phyloP scores from a whole-genome alignment of 2,797 vertebrate genomes.

The Ambastaia sidthimunki region DNA sequence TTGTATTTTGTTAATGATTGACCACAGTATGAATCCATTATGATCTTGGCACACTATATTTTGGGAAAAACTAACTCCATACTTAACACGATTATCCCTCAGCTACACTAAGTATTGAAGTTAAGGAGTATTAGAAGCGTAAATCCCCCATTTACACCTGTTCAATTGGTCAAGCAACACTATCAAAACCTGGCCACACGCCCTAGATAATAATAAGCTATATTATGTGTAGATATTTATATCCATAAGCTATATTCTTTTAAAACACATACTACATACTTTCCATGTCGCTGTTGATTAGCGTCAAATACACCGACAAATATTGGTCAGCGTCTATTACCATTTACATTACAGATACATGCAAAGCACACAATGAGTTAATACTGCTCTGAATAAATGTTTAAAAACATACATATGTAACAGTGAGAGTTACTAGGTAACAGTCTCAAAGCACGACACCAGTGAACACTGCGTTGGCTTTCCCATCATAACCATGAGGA shows the following conservation, averaged over 20 bases:
- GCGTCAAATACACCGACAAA: not conserved
- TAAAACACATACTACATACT: not conserved
- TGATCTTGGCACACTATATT: constrained; percentile 55
- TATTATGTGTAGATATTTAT: too few relatives aligned
- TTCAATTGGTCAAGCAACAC: constrained; percentile 11
- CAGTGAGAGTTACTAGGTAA: constrained; percentile 7
- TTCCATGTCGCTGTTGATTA: not conserved
- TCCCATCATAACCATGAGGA: not conserved
- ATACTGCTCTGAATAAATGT: not conserved
- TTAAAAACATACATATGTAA: not conserved
- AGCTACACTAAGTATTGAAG: constrained; percentile 50
- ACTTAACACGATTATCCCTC: constrained; percentile 65
- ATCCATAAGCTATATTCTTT: not conserved
- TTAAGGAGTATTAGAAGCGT: constrained; percentile 44
- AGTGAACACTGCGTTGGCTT: not conserved
- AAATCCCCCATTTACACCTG: constrained; percentile 59
- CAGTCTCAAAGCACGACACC: constrained; percentile 6
- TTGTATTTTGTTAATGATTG: not conserved
- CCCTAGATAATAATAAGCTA: too few relatives aligned
- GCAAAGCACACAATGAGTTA: not conserved
- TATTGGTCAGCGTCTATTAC: not conserved
- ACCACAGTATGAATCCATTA: constrained; percentile 16
- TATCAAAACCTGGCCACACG: not conserved
- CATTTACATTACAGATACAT: not conserved
- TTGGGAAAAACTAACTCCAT: constrained; percentile 62